Percentiles rank a stretch among this genome's conserved stretches.
Evolutionary conservation across 2,797 vertebrate genomes (phyloP).

Genomic region (Lophotriccus pileatus): DNA sequence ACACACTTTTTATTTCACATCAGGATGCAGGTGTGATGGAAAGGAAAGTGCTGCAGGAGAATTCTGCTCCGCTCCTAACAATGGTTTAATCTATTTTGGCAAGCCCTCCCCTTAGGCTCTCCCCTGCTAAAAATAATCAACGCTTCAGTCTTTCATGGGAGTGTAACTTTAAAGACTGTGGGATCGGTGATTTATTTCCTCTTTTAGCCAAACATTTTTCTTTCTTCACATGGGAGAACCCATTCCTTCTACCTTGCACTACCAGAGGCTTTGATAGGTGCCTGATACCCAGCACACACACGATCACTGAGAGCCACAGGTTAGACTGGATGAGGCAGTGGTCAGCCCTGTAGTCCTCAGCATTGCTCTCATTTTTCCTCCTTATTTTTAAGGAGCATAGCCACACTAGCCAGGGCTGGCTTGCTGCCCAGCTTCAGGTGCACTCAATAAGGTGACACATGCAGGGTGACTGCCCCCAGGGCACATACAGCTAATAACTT

Average conservation of each 20-base stretch:
- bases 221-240: not conserved
- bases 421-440: not conserved
- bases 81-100: slow-evolving; percentile 5
- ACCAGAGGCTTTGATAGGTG: not conserved
- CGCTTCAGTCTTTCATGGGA: not conserved
- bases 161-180: slow-evolving; percentile 9
- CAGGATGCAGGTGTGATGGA: slow-evolving; percentile 60
- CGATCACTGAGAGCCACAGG: not conserved
- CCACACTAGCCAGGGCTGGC: not conserved
- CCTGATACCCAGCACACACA: not conserved
- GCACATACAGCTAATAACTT: not conserved
- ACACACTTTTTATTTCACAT: not conserved
- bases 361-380: not conserved
- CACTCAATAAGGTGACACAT: not conserved
- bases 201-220: not conserved
- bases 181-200: slow-evolving; percentile 1
- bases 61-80: slow-evolving; percentile 18
- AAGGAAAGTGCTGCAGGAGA: slow-evolving; percentile 52
- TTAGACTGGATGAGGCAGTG: not conserved
- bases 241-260: not conserved
- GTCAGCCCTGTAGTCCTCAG: not conserved
- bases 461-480: not conserved
- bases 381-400: not conserved
- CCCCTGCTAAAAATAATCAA: slow-evolving; percentile 25
- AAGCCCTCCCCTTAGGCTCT: slow-evolving; percentile 1